phyloP scores from a whole-genome alignment of 2,113 vertebrate species.

The Chiloscyllium plagiosum region DNA sequence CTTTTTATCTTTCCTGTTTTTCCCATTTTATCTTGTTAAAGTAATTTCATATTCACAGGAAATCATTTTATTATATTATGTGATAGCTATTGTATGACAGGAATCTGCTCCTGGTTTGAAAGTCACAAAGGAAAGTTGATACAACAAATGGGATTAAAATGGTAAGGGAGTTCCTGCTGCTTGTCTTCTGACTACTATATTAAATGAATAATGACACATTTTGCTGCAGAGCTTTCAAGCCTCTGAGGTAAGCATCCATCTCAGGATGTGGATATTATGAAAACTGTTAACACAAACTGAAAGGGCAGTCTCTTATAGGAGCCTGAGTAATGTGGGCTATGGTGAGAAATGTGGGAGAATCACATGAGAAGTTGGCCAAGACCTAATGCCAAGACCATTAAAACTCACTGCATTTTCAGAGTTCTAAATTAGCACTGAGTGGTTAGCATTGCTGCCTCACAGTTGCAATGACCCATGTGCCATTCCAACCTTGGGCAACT shows the following conservation, averaged over 20 bases:
- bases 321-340: no score
- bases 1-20: neutral
- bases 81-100: neutral
- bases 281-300: neutral
- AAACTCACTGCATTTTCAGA: no score
- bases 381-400: no score
- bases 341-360: no score
- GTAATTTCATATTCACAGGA: neutral
- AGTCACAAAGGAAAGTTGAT: constrained; percentile 17
- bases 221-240: neutral
- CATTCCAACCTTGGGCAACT: no score
- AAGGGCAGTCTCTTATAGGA: neutral
- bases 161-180: constrained; percentile 12
- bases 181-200: neutral
- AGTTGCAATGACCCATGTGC: no score
- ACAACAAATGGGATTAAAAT: neutral
- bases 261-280: neutral
- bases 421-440: no score
- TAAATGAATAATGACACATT: constrained; percentile 26
- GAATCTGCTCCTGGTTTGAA: neutral
- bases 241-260: neutral
- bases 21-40: no score
- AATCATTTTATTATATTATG: neutral
- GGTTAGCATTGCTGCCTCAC: no score
- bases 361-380: no score